Evolutionary conservation across 2,888 invertebrate genomes (phyloP), one percentile per base, ranked within the genome.

Genomic region (Heteromyza rotundicornis): DNA sequence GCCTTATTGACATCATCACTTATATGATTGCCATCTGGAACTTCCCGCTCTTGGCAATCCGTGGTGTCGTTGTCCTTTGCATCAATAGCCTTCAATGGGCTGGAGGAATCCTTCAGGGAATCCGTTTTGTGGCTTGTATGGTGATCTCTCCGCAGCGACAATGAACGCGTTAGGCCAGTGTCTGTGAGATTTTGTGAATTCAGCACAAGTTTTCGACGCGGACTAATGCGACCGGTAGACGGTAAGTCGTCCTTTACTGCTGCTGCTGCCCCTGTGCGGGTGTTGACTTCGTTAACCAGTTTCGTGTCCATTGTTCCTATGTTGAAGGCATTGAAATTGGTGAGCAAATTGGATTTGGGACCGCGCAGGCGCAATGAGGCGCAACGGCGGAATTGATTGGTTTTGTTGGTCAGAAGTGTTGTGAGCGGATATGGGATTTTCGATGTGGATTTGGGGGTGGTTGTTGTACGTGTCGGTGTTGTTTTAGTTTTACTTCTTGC

Each of bases 351-450:
- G 71, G 84, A 87, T 66, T 80, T 78, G 59, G 75, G 88, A 76
- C 87, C 88, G 82, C 89, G 89, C 87, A 90, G 79, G 77, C 90
- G 88, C 87, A 89, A 81, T 80, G 90, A 89, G 61, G 86, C 85
- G 72, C 89, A 86, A 79, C 89, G 88, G 67, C 87, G 87, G 80
- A 90, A 86, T 76, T 82, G 69, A 69, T 75, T 71, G 57, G 64
- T 60, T 17, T 70, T 68, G 54, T 57, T 59, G 57, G 67, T 52
- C 24, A 54, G 52, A 8, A 67, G 71, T 27, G 70, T 70, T 56
- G 71, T 67, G 16, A 72, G 67, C 22, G 73, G 76, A 68, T 72
- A 69, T 62, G 73, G 77, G 64, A 73, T 70, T 70, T 72, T 73
- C 64, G 76, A 75, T 69, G 71, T 72, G 57, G 63, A 49, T n/a